phyloP scores from a whole-genome alignment of 2,888 invertebrate genomes.

The Hydraecia micacea region DNA sequence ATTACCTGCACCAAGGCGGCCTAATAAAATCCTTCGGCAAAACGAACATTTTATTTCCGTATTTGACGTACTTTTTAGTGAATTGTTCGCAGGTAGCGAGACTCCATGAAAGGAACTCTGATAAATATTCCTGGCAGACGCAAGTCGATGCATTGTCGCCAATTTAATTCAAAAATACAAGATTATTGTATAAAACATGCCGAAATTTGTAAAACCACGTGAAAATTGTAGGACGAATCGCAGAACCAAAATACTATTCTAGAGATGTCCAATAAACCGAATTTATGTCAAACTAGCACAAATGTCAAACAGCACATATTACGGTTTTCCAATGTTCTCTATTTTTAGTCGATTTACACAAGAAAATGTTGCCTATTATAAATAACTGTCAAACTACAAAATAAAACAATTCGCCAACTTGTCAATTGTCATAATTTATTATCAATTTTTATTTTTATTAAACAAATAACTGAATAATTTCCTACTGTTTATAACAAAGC shows the following conservation, averaged over 20 bases:
- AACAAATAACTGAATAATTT: background rate
- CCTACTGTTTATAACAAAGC: background rate
- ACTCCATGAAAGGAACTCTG: conserved; percentile 81
- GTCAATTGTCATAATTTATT: conserved; percentile 44
- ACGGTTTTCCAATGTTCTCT: background rate
- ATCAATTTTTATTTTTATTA: background rate
- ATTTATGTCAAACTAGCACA: conserved; percentile 18
- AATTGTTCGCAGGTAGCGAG: conserved; percentile 74
- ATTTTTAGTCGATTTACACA: conserved; percentile 31
- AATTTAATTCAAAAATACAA: conserved; percentile 70
- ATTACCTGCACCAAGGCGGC: conserved; percentile 80
- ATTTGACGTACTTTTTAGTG: conserved; percentile 69
- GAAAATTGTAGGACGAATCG: conserved; percentile 74
- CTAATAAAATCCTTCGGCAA: conserved; percentile 83
- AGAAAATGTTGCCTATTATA: conserved; percentile 36
- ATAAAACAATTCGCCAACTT: conserved; percentile 63
- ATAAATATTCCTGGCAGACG: conserved; percentile 84
- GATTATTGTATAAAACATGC: conserved; percentile 73
- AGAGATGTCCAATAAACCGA: conserved; percentile 40
- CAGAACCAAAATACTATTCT: conserved; percentile 72
- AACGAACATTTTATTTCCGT: conserved; percentile 85
- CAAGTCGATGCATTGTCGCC: conserved; percentile 85
- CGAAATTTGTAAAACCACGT: conserved; percentile 82
- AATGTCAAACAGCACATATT: conserved; percentile 15
- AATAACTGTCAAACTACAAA: conserved; percentile 48